Conservation (phyloP, 2,113 vertebrate genomes). For the Taxidea taxus region DNA sequence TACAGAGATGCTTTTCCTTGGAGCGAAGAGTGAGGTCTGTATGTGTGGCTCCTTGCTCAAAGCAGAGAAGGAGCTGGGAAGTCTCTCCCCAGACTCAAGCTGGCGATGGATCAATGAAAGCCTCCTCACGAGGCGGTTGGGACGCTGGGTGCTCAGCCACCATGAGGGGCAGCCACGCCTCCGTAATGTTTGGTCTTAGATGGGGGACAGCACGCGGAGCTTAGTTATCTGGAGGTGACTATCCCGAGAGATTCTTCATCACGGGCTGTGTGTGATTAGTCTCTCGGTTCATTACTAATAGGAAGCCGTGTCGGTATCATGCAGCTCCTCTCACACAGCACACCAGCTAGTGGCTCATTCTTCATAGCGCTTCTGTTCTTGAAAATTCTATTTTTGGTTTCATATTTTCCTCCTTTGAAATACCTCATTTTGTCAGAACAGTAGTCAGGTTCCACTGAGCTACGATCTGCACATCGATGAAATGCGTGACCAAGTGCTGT, state of each 20-base stretch:
- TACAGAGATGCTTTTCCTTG: not conserved
- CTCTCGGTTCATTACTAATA: not conserved
- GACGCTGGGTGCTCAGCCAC: not conserved
- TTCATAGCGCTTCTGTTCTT: not conserved
- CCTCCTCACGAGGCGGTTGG: not conserved
- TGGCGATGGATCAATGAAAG: not conserved
- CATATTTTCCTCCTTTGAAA: not conserved
- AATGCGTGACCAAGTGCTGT: not conserved
- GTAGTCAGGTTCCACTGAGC: not conserved
- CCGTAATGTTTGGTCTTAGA: not conserved
- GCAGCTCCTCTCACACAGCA: fast-evolving
- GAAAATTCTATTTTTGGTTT: not conserved
- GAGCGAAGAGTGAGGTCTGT: not conserved
- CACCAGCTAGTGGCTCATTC: not conserved
- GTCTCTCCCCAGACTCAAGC: not conserved
- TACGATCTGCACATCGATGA: not conserved
- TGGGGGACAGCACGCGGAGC: not conserved
- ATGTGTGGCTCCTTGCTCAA: not conserved
- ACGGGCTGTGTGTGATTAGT: not conserved
- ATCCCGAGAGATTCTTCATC: not conserved
- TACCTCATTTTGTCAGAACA: not conserved
- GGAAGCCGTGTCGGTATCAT: not conserved
- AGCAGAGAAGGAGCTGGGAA: not conserved
- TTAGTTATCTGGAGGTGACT: not conserved
- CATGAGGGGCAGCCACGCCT: no score